phyloP scores from a whole-genome alignment of 1,140 invertebrate species.

The Hylaeus volcanicus region DNA sequence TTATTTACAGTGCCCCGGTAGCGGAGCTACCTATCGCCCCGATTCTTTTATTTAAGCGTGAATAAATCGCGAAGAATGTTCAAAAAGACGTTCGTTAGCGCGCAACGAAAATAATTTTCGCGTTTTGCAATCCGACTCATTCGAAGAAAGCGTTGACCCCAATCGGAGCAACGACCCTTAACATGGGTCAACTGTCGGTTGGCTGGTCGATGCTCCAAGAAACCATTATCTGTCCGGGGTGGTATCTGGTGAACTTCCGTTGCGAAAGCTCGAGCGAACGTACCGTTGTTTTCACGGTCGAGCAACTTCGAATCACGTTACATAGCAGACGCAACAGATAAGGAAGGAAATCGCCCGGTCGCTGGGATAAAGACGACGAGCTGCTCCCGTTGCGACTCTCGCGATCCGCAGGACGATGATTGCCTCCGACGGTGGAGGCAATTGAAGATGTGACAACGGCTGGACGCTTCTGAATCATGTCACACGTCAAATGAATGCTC shows the following conservation, averaged over 20 bases:
- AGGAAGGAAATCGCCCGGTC: conserved; percentile 32
- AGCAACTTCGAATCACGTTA: conserved; percentile 26
- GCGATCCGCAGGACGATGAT: conserved; percentile 69
- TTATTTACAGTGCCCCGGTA: too few relatives aligned
- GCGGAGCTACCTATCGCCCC: too few relatives aligned
- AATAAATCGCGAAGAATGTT: too few relatives aligned
- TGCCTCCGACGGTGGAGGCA: conserved; percentile 72
- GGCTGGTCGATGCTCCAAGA: background rate
- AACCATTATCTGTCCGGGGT: background rate
- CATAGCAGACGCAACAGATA: conserved; percentile 28
- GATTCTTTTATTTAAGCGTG: too few relatives aligned
- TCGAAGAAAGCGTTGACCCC: too few relatives aligned
- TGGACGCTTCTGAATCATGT: conserved; percentile 79
- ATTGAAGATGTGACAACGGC: conserved; percentile 79
- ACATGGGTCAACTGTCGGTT: too few relatives aligned
- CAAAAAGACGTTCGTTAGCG: too few relatives aligned
- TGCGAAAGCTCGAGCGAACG: background rate
- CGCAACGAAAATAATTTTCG: too few relatives aligned
- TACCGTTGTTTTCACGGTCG: conserved; percentile 16
- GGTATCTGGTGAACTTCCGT: conserved; percentile 27
- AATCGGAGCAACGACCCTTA: background rate
- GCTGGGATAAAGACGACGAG: conserved; percentile 35
- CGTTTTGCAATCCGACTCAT: too few relatives aligned
- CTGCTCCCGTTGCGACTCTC: conserved; percentile 58
- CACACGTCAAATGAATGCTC: conserved; percentile 79